Evolutionary conservation across 2,113 vertebrate genomes (phyloP).

Genomic region (Casuarius casuarius): DNA sequence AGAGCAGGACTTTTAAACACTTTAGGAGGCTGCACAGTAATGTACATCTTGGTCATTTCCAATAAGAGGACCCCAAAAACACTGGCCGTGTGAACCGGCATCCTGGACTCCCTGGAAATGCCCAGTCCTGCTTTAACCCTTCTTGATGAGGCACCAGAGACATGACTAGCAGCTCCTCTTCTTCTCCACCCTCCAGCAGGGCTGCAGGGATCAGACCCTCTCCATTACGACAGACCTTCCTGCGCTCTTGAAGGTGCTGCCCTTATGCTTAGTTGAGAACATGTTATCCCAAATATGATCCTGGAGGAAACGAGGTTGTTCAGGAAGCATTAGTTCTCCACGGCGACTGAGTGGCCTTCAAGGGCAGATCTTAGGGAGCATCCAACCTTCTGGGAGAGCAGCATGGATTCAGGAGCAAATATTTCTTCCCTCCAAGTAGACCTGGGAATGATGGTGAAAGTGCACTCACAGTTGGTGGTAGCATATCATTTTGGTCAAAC

Average conservation of each 20-base stretch:
- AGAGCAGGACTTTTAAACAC: background rate
- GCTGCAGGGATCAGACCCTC: background rate
- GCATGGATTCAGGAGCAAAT: background rate
- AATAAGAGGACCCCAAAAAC: too few relatives aligned
- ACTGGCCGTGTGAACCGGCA: background rate
- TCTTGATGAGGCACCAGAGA: background rate
- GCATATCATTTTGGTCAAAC: accelerated
- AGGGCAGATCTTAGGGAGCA: background rate
- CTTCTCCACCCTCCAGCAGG: background rate
- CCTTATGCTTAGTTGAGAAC: background rate
- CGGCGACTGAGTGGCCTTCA: accelerated
- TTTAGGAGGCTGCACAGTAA: background rate
- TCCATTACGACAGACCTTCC: background rate
- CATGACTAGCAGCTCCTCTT: background rate
- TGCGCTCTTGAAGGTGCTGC: background rate
- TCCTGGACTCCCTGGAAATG: background rate
- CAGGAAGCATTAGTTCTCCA: background rate
- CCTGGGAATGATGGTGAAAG: background rate
- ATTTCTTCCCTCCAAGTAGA: background rate
- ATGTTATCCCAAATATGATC: background rate
- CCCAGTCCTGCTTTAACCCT: background rate
- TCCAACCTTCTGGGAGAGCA: accelerated
- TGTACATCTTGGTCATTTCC: background rate
- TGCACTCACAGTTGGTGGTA: background rate
- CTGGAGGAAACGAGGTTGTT: background rate